Percentiles rank a stretch among this genome's conserved stretches.
Evolutionary conservation across 2,113 vertebrate genomes (phyloP).

Genomic region (Origma solitaria): DNA sequence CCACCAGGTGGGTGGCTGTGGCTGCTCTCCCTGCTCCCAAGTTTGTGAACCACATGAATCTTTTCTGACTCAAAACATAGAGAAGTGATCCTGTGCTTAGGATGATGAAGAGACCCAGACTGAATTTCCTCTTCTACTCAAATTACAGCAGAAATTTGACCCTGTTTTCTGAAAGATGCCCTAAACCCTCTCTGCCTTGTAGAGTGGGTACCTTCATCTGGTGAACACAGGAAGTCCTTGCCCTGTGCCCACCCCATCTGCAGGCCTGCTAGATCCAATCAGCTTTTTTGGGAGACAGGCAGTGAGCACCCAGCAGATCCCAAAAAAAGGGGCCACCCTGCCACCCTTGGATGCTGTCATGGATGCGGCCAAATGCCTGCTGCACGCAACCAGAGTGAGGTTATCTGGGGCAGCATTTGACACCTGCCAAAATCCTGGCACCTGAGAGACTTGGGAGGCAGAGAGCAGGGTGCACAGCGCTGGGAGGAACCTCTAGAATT

Average conservation of each 20-base stretch:
- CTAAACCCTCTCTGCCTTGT: rapidly evolving
- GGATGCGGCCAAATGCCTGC: rapidly evolving
- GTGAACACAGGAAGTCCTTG: neutral
- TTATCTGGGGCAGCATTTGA: rapidly evolving
- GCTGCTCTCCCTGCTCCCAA: neutral
- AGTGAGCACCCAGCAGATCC: neutral
- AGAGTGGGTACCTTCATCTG: neutral
- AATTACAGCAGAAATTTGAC: neutral
- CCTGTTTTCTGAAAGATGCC: neutral
- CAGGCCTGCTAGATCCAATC: neutral
- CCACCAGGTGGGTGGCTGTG: neutral
- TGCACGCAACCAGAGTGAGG: neutral
- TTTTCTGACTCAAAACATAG: neutral
- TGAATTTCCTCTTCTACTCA: neutral
- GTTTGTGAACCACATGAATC: neutral
- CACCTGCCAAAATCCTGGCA: neutral
- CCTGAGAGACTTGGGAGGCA: neutral
- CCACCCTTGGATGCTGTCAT: rapidly evolving
- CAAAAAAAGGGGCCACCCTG: neutral
- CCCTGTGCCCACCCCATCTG: neutral
- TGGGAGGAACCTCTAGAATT: neutral
- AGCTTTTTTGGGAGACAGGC: neutral
- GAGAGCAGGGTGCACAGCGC: neutral
- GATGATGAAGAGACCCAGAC: neutral
- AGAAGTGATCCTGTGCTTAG: neutral